Percentiles rank a stretch among this genome's conserved stretches.
phyloP scores from a whole-genome alignment of 2,888 invertebrate genomes.

The Drosophila neutralis region DNA sequence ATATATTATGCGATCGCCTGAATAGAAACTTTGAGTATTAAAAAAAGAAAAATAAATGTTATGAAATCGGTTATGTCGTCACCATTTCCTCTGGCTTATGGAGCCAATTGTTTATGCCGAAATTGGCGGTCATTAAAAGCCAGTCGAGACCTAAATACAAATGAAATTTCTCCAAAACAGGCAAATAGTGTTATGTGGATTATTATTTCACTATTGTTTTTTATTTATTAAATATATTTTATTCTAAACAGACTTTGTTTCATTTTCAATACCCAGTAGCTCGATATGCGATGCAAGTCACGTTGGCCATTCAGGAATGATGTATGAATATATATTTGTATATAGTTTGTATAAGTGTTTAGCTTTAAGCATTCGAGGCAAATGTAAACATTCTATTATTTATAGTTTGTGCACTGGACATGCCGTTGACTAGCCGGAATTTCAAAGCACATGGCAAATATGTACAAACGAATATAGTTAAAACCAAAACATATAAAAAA shows the following conservation, averaged over 20 bases:
- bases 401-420: conserved; percentile 9
- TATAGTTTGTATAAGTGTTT: not conserved
- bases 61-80: conserved; percentile 49
- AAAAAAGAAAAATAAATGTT: conserved; percentile 10
- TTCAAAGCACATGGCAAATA: conserved; percentile 18
- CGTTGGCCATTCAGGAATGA: conserved; percentile 24
- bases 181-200: conserved; percentile 10
- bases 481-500: not conserved
- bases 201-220: conserved; percentile 12
- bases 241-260: conserved; percentile 30
- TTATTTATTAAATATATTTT: not conserved
- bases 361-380: not conserved
- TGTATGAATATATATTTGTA: not conserved
- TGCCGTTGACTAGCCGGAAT: conserved; percentile 31
- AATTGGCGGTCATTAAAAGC: conserved; percentile 59
- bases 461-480: not conserved
- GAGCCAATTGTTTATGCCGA: conserved; percentile 56
- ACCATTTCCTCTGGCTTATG: conserved; percentile 60
- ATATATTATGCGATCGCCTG: conserved; percentile 14
- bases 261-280: conserved; percentile 11
- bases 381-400: conserved; percentile 18
- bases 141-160: conserved; percentile 66
- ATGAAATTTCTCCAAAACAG: conserved; percentile 40
- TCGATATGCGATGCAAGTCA: conserved; percentile 38
- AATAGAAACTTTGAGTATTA: conserved; percentile 14